Evolutionary conservation across 2,113 vertebrate genomes (phyloP), one percentile per base, ranked within the genome.

Genomic region (Rostratula benghalensis): DNA sequence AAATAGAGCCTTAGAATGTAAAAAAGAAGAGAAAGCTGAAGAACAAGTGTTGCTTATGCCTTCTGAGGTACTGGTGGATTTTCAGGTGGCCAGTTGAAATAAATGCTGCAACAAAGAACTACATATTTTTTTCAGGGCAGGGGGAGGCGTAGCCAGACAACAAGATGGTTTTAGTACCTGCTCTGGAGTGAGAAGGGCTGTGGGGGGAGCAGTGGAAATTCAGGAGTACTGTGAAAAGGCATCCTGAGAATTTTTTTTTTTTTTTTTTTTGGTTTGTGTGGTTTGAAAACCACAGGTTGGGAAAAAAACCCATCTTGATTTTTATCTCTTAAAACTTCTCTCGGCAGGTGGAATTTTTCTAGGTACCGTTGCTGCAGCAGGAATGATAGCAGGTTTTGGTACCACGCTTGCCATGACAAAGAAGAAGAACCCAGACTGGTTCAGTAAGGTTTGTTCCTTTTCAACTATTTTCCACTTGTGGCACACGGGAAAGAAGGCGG

Each of bases 381-480:
- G 99, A 63, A 98, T 99, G 98, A 83, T 99, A 2, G 98, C 98
- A 27, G 99, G 99, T 31, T 99, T 99, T 88, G 98, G 99, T 43
- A 99, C 99, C 30, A 99, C 99, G 0, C 94, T 99, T 74, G 99
- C 99, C 22, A 76, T 99, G 95, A 98, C 99, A 22, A 99, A 99
- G 97, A 99, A 99, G 97, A 99, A 97, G 93, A 99, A 98, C 51
- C 99, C 99, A 1, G 97, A 97, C 25, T 99, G 99, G 99, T 99
- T 99, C 83, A 98, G 85, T 94, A 99, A 99, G 99, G 99, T 99
- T 91, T 88, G 98, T 97, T 87, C 77, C 45, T 65, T 56, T 60
- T 71, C 65, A 94, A 68, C 50, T 78, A 5, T 46, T 91, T 82
- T 84, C n/a, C 23, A 74, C 0, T 27, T 46, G 37, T 63, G 31